These are phyloP conservation scores for Phania funesta DNA, from an alignment of 2,888 invertebrate genomes.

Conservation along the genomic window DNA sequence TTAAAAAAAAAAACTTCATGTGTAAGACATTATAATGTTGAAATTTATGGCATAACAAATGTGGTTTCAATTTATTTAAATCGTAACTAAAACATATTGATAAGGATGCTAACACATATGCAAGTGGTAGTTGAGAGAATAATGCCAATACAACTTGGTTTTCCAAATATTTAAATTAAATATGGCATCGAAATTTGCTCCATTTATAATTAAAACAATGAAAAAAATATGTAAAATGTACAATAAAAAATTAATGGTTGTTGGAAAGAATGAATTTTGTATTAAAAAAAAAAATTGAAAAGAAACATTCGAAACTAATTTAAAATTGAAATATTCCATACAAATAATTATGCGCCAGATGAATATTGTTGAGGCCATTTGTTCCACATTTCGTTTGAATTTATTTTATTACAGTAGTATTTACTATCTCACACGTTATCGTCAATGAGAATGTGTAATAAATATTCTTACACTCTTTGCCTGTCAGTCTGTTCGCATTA, in stretches of 20 bases:
- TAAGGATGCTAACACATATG: not conserved
- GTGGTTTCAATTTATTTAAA: not conserved
- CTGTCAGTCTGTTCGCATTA: constrained; percentile 25
- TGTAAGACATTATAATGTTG: not conserved
- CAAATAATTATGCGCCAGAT: constrained; percentile 10
- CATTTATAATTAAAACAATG: not conserved
- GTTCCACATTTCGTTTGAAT: constrained; percentile 12
- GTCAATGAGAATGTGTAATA: constrained; percentile 11
- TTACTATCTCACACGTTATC: not conserved
- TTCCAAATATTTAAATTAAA: not conserved
- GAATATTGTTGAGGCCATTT: constrained; percentile 22
- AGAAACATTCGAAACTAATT: constrained; percentile 1
- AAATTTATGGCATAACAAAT: not conserved
- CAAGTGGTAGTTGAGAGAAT: not conserved
- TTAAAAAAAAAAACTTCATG: not conserved
- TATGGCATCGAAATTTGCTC: not conserved
- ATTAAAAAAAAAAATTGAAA: not conserved
- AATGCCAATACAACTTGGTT: not conserved
- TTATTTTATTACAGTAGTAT: not conserved
- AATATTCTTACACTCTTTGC: constrained; percentile 14
- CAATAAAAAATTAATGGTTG: constrained; percentile 1
- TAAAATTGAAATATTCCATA: not conserved
- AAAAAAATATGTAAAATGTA: not conserved
- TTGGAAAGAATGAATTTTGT: not conserved
- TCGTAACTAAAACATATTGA: not conserved